Evolutionary conservation across 2,888 invertebrate genomes (phyloP).

Genomic region (Megalurothrips usitatus): DNA sequence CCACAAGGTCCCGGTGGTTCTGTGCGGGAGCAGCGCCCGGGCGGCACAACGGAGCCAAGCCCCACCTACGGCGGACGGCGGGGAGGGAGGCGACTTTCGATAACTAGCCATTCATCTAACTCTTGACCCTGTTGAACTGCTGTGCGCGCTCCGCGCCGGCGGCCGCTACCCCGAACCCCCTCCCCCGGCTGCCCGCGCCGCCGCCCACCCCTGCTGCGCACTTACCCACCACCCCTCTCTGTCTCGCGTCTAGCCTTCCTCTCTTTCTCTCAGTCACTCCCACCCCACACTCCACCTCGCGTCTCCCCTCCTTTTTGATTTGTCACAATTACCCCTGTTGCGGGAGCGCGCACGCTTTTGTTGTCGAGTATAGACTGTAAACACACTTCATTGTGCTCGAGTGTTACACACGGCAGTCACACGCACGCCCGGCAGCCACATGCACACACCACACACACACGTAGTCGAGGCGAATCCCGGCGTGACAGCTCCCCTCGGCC

Average conservation of each 20-base stretch:
- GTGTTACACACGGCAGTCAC: not conserved
- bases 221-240: not conserved
- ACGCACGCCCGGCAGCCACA: not conserved
- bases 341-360: not conserved
- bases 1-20: too few species aligned
- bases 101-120: conserved; percentile 26
- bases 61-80: too few species aligned
- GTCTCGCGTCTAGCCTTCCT: too few species aligned
- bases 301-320: conserved; percentile 5
- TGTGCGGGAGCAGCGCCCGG: too few species aligned
- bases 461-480: not conserved
- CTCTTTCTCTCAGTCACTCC: not conserved
- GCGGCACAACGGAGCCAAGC: too few species aligned
- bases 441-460: not conserved
- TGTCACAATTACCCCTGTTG: conserved; percentile 24
- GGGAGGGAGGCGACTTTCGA: not conserved
- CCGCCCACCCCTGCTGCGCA: not conserved
- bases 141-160: not conserved
- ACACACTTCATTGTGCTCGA: conserved; percentile 8
- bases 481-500: not conserved
- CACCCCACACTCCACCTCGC: not conserved
- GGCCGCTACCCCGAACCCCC: not conserved
- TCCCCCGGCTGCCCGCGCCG: too few species aligned
- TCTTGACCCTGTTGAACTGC: conserved; percentile 23
- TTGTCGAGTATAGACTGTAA: not conserved